Conservation (phyloP, 2,797 vertebrate species). For the Moxostoma hubbsi region DNA sequence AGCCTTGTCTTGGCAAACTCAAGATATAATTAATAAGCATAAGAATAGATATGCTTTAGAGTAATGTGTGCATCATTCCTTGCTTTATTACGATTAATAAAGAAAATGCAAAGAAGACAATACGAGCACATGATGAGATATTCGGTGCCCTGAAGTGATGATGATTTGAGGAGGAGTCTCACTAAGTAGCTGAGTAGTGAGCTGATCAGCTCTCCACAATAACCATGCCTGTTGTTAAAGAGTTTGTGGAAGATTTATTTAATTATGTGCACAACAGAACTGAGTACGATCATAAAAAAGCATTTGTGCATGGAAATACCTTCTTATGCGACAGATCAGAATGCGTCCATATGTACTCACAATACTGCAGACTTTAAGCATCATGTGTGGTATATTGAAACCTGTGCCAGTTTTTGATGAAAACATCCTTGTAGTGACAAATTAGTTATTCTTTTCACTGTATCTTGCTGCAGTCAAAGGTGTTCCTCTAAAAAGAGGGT, state of each 20-base stretch:
- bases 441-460: slow-evolving; percentile 4
- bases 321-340: too few species aligned
- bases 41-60: slow-evolving; percentile 1
- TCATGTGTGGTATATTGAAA: neutral
- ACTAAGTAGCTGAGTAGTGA: slow-evolving; percentile 33
- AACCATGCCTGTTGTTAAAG: neutral
- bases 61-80: neutral
- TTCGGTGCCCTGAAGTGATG: slow-evolving; percentile 1
- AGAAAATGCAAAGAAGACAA: slow-evolving; percentile 25
- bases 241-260: slow-evolving; percentile 4
- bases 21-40: neutral
- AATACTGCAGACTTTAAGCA: neutral
- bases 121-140: slow-evolving; percentile 20
- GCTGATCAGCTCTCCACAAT: slow-evolving; percentile 20
- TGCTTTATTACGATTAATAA: slow-evolving; percentile 28
- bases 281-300: too few species aligned
- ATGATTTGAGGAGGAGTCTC: slow-evolving; percentile 34
- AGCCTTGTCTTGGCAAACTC: neutral
- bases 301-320: too few species aligned
- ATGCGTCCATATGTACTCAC: neutral
- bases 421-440: neutral
- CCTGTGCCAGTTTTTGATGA: neutral
- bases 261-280: neutral
- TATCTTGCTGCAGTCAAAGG: neutral
- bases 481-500: slow-evolving; percentile 5